Evolutionary conservation across 2,888 invertebrate species (phyloP).

Genomic region (Hydriomena furcata): DNA sequence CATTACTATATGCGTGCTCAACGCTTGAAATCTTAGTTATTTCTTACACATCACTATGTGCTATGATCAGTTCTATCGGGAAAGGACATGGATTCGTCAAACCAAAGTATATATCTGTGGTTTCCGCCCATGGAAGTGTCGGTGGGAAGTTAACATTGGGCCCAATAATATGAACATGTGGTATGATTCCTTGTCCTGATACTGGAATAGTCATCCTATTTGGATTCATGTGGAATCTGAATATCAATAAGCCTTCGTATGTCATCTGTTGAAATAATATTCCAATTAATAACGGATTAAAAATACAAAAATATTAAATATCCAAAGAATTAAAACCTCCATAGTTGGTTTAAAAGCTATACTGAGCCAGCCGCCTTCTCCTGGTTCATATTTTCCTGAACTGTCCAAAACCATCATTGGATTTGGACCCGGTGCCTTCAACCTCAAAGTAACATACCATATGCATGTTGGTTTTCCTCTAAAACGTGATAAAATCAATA

Average conservation of each 20-base stretch:
- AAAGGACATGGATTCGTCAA: conserved; percentile 86
- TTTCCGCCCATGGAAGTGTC: conserved; percentile 84
- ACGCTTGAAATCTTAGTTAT: background rate
- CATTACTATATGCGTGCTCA: background rate
- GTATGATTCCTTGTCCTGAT: conserved; percentile 79
- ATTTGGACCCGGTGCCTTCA: conserved; percentile 55
- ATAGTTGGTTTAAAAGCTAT: conserved; percentile 83
- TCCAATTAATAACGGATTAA: conserved; percentile 7
- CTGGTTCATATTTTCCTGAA: conserved; percentile 77
- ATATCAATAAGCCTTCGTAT: conserved; percentile 69
- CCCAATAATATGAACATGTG: conserved; percentile 77
- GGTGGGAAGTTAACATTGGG: conserved; percentile 83
- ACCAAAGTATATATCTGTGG: conserved; percentile 82
- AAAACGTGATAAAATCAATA: conserved; percentile 24
- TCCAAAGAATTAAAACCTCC: conserved; percentile 49
- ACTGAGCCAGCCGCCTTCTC: conserved; percentile 75
- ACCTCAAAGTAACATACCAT: conserved; percentile 76
- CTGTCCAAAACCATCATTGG: conserved; percentile 63
- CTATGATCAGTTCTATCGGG: conserved; percentile 87
- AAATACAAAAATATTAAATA: background rate
- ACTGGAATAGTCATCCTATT: conserved; percentile 73
- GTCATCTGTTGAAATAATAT: conserved; percentile 54
- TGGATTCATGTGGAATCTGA: conserved; percentile 78
- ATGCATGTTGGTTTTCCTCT: conserved; percentile 83
- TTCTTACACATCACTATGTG: conserved; percentile 86